These are phyloP conservation scores for Enteromius paludinosus DNA, from an alignment of 2,797 vertebrate species.

Conservation along the genomic window DNA sequence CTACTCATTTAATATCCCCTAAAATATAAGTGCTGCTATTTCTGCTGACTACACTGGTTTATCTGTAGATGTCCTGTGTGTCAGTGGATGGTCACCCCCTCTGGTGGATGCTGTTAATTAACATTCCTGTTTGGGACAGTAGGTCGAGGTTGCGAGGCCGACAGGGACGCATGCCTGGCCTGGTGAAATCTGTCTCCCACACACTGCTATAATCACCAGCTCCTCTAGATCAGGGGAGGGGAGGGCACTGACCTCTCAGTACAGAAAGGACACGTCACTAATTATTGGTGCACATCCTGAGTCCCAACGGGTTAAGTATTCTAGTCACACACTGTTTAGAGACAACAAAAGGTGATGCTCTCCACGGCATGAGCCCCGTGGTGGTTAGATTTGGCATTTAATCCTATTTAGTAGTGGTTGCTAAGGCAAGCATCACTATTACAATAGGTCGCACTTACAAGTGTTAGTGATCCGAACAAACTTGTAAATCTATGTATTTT, in stretches of 20 bases:
- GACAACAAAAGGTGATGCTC: slow-evolving; percentile 1
- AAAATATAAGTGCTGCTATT: slow-evolving; percentile 14
- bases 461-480: not conserved
- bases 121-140: slow-evolving; percentile 73
- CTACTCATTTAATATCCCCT: slow-evolving; percentile 5
- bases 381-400: not conserved
- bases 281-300: slow-evolving; percentile 37
- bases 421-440: not conserved
- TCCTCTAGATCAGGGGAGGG: slow-evolving; percentile 21
- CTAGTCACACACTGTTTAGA: slow-evolving; percentile 1
- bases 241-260: slow-evolving; percentile 15
- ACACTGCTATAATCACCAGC: slow-evolving; percentile 42
- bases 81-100: slow-evolving; percentile 67
- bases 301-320: slow-evolving; percentile 11
- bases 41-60: slow-evolving; percentile 43
- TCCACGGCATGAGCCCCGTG: not conserved
- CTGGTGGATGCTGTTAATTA: slow-evolving; percentile 74
- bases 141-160: slow-evolving; percentile 69
- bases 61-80: slow-evolving; percentile 47
- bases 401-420: not conserved
- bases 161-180: slow-evolving; percentile 65
- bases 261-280: slow-evolving; percentile 34
- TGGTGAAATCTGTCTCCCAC: slow-evolving; percentile 62
- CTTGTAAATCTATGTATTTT: not conserved
- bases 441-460: not conserved